Evolutionary conservation across 2,113 vertebrate species (phyloP).

Genomic region (Podiceps cristatus): DNA sequence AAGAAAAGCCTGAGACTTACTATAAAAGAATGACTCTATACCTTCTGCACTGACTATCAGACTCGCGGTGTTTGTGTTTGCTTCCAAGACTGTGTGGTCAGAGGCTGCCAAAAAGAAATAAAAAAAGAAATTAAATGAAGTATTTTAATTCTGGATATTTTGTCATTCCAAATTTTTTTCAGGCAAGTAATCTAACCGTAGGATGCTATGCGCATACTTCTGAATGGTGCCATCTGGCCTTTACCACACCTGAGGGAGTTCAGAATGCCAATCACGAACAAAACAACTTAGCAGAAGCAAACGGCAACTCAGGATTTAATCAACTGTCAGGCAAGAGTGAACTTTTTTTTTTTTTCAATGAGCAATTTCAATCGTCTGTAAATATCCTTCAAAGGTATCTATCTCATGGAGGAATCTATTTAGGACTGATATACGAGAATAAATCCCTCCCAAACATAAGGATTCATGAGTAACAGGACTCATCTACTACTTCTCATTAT

Average conservation of each 20-base stretch:
- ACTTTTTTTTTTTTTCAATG: neutral
- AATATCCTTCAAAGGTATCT: conserved; percentile 16
- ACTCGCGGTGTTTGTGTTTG: neutral
- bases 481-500: neutral
- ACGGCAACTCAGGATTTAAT: conserved; percentile 26
- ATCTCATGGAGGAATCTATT: neutral
- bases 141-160: neutral
- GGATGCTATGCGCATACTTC: neutral
- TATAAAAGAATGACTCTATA: conserved; percentile 4
- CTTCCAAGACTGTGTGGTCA: neutral
- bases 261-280: neutral
- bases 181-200: neutral
- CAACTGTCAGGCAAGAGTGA: neutral
- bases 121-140: neutral
- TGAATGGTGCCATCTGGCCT: conserved; percentile 43
- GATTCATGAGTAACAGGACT: neutral
- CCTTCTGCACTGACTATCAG: conserved; percentile 49
- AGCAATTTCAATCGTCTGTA: neutral
- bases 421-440: neutral
- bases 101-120: conserved; percentile 11
- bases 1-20: neutral
- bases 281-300: conserved; percentile 2
- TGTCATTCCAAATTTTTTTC: neutral
- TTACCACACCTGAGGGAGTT: conserved; percentile 32
- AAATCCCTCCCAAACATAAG: neutral